Conservation (phyloP, 2,888 invertebrate genomes). For the Rapana venosa region DNA sequence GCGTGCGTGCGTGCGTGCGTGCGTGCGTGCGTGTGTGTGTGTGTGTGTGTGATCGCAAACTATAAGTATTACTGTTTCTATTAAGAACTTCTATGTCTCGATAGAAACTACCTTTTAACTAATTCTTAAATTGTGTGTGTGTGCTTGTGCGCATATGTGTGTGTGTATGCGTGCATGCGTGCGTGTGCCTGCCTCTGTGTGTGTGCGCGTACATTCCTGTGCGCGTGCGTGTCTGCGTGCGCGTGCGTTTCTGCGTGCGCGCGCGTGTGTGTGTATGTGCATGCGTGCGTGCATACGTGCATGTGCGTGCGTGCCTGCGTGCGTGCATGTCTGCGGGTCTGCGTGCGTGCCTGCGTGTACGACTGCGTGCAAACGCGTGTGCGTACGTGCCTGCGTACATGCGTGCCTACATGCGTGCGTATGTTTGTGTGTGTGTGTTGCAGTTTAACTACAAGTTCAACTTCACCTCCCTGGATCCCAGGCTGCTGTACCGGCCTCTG, state of each 20-base stretch:
- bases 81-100: neutral
- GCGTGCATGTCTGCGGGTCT: neutral
- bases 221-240: neutral
- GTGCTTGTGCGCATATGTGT: neutral
- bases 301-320: neutral
- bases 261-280: neutral
- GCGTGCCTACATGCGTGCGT: neutral
- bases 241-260: neutral
- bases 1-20: neutral
- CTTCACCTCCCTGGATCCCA: slow-evolving; percentile 65
- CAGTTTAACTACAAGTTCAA: slow-evolving; percentile 72
- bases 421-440: slow-evolving; percentile 44
- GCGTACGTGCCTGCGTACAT: neutral
- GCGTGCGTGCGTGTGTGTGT: neutral
- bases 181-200: neutral
- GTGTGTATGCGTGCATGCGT: neutral
- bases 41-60: neutral
- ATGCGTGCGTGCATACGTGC: neutral
- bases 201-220: neutral
- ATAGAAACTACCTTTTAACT: neutral
- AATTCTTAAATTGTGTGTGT: neutral
- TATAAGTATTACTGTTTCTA: neutral
- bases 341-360: neutral
- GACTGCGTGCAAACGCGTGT: neutral
- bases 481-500: slow-evolving; percentile 70